Percentiles rank a stretch among this genome's conserved stretches.
Conservation (phyloP, 2,113 vertebrate genomes). For the Gallinago media region DNA sequence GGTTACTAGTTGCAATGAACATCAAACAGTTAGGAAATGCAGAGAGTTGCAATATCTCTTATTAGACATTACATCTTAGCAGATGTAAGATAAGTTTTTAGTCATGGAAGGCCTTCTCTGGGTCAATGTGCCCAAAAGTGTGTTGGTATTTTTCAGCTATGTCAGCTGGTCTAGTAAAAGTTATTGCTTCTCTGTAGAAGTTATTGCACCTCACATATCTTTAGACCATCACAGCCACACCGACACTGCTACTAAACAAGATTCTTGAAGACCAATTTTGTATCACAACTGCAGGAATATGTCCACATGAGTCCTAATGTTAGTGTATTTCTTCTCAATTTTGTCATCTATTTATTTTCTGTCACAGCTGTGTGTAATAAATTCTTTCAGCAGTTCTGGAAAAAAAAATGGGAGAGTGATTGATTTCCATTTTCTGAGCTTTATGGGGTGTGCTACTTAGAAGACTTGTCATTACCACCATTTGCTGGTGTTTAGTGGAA, state of each 20-base stretch:
- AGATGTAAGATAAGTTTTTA: not conserved
- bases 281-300: not conserved
- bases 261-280: slow-evolving; percentile 10
- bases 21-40: not conserved
- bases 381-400: slow-evolving; percentile 29
- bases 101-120: not conserved
- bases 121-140: not conserved
- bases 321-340: slow-evolving; percentile 34
- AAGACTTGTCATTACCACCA: slow-evolving; percentile 22
- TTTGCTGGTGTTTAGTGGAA: slow-evolving; percentile 45
- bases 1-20: not conserved
- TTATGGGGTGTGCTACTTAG: slow-evolving; percentile 40
- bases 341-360: slow-evolving; percentile 61
- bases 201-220: slow-evolving; percentile 18
- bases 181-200: slow-evolving; percentile 14
- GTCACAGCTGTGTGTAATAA: slow-evolving; percentile 49
- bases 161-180: slow-evolving; percentile 18
- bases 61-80: not conserved
- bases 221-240: not conserved
- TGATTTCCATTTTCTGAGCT: slow-evolving; percentile 59
- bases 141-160: slow-evolving; percentile 24
- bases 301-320: slow-evolving; percentile 28
- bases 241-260: not conserved
- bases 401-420: slow-evolving; percentile 1
- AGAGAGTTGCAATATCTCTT: not conserved